These are phyloP conservation scores for Protonibea diacanthus DNA, from an alignment of 2,797 vertebrate species.

Conservation along the genomic window DNA sequence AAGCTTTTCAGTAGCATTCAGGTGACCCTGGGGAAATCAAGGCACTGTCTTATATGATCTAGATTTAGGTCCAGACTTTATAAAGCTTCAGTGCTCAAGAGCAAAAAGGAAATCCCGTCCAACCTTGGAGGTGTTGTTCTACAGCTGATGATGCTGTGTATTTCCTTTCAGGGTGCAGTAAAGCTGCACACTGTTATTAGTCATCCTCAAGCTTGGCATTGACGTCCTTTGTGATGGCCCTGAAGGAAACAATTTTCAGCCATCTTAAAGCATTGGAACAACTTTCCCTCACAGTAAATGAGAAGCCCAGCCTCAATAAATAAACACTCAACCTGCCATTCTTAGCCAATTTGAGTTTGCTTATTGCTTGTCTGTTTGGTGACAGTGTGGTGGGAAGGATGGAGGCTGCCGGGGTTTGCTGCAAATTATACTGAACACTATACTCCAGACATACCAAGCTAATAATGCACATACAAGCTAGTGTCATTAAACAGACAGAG, in stretches of 20 bases:
- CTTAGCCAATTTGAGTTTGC: background rate
- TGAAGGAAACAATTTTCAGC: conserved; percentile 26
- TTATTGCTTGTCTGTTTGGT: background rate
- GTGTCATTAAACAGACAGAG: background rate
- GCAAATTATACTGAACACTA: background rate
- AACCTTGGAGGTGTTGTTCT: background rate
- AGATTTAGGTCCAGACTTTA: conserved; percentile 11
- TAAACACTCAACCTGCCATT: conserved; percentile 5
- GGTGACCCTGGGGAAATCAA: background rate
- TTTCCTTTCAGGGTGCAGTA: conserved; percentile 18
- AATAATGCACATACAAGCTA: background rate
- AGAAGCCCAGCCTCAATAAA: background rate
- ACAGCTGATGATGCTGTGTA: background rate
- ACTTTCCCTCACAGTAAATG: background rate
- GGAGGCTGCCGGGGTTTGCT: background rate
- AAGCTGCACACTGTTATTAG: conserved; percentile 7
- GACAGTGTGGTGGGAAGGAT: background rate
- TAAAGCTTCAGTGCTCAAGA: background rate
- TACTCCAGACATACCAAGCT: background rate
- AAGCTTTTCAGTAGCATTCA: background rate
- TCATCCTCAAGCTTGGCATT: background rate
- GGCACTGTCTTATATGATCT: background rate
- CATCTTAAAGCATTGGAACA: background rate
- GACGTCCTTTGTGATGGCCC: background rate
- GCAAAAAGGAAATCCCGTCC: background rate